Evolutionary conservation across 2,113 vertebrate genomes (phyloP).

Genomic region (Phyllopteryx taeniolatus): DNA sequence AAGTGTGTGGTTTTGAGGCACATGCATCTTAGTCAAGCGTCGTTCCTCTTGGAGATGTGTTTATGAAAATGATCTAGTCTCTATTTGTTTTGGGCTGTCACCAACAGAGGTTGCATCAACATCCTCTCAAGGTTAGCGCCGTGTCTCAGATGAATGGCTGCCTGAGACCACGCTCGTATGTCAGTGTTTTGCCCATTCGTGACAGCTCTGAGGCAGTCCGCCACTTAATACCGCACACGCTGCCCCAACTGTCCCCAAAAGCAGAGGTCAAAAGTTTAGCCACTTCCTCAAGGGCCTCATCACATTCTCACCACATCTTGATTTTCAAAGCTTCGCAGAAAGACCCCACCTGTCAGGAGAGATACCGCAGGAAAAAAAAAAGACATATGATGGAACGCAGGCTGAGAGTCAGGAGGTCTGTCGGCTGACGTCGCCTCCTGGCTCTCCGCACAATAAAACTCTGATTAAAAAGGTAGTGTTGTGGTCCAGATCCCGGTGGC

Average conservation of each 20-base stretch:
- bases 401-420: conserved; percentile 59
- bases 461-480: conserved; percentile 82
- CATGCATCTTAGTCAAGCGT: conserved; percentile 58
- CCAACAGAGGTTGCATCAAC: conserved; percentile 43
- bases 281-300: conserved; percentile 74
- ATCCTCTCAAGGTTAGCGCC: conserved; percentile 62
- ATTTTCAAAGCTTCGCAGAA: conserved; percentile 65
- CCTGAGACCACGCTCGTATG: conserved; percentile 63
- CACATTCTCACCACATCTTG: conserved; percentile 70
- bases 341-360: conserved; percentile 73
- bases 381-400: conserved; percentile 85
- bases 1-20: conserved; percentile 26
- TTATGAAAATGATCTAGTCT: conserved; percentile 62
- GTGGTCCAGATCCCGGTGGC: conserved; percentile 74
- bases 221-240: conserved; percentile 66
- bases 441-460: conserved; percentile 83
- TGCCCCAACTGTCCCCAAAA: conserved; percentile 55
- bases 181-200: conserved; percentile 75
- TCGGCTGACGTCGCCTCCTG: conserved; percentile 72
- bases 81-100: conserved; percentile 59
- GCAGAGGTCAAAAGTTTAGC: conserved; percentile 74
- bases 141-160: conserved; percentile 63
- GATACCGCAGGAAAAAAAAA: conserved; percentile 74
- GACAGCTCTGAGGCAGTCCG: conserved; percentile 66
- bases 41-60: conserved; percentile 53